A percentile compares a stretch with the other conserved stretches of the same genome.
These are phyloP conservation scores for Halcyon leucocephala DNA, from an alignment of 2,797 vertebrate genomes.

Conservation along the genomic window DNA sequence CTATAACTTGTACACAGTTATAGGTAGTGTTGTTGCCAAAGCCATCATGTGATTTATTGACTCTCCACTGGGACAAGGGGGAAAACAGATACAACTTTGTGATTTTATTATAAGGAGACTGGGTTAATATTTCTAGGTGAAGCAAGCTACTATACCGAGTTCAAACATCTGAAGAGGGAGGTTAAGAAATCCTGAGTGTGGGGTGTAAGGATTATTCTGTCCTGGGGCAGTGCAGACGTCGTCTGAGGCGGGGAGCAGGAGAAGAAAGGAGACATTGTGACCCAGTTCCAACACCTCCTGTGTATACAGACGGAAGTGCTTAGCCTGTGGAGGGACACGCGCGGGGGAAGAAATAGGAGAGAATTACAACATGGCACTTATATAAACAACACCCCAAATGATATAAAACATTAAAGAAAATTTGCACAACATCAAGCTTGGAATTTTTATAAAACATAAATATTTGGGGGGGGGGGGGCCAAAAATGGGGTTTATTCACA, in stretches of 20 bases:
- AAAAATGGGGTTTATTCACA: too few relatives aligned
- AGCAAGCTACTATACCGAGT: slow-evolving; percentile 92
- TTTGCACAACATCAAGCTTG: slow-evolving; percentile 80
- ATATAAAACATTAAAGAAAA: slow-evolving; percentile 85
- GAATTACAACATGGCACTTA: slow-evolving; percentile 84
- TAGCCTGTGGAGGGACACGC: slow-evolving; percentile 89
- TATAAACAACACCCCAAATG: slow-evolving; percentile 83
- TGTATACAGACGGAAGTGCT: slow-evolving; percentile 96
- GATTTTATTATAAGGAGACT: slow-evolving; percentile 89
- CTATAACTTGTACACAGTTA: slow-evolving; percentile 80
- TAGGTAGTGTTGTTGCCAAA: slow-evolving; percentile 81
- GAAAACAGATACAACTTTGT: slow-evolving; percentile 88
- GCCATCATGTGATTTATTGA: slow-evolving; percentile 87
- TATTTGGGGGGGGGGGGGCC: slow-evolving; percentile 68
- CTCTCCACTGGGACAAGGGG: slow-evolving; percentile 84
- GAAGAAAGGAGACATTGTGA: slow-evolving; percentile 97
- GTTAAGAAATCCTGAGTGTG: slow-evolving; percentile 95
- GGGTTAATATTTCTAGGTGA: slow-evolving; percentile 89
- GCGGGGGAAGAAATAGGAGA: slow-evolving; percentile 79
- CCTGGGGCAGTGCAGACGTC: slow-evolving; percentile 97
- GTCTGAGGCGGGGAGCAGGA: slow-evolving; percentile 94
- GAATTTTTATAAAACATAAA: slow-evolving; percentile 85
- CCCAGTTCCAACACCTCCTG: slow-evolving; percentile 98
- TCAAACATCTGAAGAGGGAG: slow-evolving; percentile 99
- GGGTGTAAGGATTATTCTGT: slow-evolving; percentile 95